Base-by-base conservation (phyloP, 1,140 invertebrate genomes). In the Coptotermes formosanus region DNA sequence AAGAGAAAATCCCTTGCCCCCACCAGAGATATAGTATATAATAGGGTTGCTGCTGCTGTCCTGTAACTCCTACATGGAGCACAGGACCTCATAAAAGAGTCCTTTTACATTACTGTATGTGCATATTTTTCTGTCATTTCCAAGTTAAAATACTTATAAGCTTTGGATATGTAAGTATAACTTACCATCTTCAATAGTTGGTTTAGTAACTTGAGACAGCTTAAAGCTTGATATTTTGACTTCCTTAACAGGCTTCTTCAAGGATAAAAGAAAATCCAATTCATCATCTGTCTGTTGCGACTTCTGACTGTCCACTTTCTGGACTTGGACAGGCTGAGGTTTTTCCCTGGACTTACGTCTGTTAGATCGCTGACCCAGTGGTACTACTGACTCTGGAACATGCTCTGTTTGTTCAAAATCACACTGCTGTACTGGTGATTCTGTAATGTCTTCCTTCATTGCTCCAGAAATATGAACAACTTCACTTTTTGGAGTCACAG, bases 181-280 rank as follows among this genome's bases (percentile, higher is more conserved):
- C 82, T 25, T 83, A 84, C 83, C 83, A 16, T 84, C 45, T 48
- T 86, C 85, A 21, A 86, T 82, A 38, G 75, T 52, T n/a, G 85
- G n/a, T 23, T 38, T 48, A n/a, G 45, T 75, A 45, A 75, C 85
- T 38, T 64, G 43, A 44, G 21, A 44, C 45, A 14, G 30, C n/a
- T 52, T 69, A 44, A 30, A 48, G 30, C 30, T 82, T 82, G 44
- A 55, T 19, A 25, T 48, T 2, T 82, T 44, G 19, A 48, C 23
- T 19, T 38, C 75, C 25, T 38, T 52, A n/a, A 82, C 75, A 30
- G 85, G 38, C 44, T 82, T 82, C 44, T 82, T 81, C n/a, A 86
- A 45, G 30, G 69, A 82, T 8, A 86, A 30, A 21, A 86, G 44
- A 21, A 82, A 82, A 44, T 86, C 85, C 85, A 86, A 38, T n/a